Evolutionary conservation across 2,888 invertebrate genomes (phyloP).

Genomic region (Lutraria lutraria): DNA sequence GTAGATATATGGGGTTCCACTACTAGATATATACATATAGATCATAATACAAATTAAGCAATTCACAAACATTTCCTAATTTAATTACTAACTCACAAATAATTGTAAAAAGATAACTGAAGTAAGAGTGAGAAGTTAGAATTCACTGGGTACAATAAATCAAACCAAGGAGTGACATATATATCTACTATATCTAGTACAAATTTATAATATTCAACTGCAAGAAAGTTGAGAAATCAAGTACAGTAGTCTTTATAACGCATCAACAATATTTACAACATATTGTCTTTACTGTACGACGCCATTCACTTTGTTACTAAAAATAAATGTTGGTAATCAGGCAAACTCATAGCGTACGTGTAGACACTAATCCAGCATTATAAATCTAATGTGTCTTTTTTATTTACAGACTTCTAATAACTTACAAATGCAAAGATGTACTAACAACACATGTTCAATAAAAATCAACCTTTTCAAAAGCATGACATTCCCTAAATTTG

Average conservation of each 20-base stretch:
- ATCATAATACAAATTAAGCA: too few species aligned
- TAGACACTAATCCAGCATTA: neutral
- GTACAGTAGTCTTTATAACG: neutral
- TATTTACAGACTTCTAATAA: neutral
- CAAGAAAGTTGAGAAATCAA: neutral
- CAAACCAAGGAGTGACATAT: too few species aligned
- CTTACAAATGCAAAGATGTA: neutral
- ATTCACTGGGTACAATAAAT: too few species aligned
- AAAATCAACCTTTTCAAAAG: neutral
- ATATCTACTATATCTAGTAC: too few species aligned
- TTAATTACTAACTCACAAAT: too few species aligned
- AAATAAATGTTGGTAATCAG: conserved; percentile 6
- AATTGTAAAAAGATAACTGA: too few species aligned
- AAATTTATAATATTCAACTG: neutral
- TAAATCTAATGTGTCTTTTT: neutral
- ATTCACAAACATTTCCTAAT: too few species aligned
- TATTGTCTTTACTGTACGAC: neutral
- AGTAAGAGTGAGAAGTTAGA: too few species aligned
- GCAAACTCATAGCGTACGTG: neutral
- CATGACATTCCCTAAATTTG: neutral
- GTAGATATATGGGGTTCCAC: too few species aligned
- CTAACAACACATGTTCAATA: neutral
- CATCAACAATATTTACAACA: neutral
- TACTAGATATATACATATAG: too few species aligned
- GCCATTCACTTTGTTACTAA: neutral